Evolutionary conservation across 2,113 vertebrate genomes (phyloP).

Genomic region (Megaceryle torquata): DNA sequence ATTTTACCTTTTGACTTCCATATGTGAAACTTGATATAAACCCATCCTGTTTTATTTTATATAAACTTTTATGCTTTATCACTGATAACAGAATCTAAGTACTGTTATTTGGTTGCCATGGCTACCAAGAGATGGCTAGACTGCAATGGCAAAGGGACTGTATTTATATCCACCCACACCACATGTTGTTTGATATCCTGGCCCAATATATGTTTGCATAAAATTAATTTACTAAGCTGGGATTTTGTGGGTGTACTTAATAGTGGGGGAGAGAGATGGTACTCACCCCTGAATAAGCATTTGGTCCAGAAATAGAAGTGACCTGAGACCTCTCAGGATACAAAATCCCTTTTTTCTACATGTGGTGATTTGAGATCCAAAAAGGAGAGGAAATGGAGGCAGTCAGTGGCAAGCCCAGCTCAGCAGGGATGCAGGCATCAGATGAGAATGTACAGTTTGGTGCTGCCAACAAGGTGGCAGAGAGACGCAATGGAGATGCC

Average conservation of each 20-base stretch:
- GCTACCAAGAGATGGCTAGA: conserved; percentile 7
- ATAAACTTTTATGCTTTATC: not conserved
- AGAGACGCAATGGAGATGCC: not conserved
- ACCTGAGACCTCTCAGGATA: not conserved
- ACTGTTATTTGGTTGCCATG: not conserved
- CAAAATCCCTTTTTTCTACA: not conserved
- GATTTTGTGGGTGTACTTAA: not conserved
- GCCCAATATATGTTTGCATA: not conserved
- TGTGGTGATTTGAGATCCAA: not conserved
- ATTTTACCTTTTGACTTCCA: not conserved
- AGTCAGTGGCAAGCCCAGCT: fast-evolving
- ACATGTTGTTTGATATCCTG: not conserved
- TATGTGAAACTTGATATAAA: not conserved
- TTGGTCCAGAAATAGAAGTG: not conserved
- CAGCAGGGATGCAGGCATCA: fast-evolving
- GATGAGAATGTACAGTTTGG: too few relatives aligned
- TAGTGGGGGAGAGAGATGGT: not conserved
- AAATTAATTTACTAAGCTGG: not conserved
- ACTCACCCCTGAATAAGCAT: not conserved
- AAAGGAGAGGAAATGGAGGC: fast-evolving
- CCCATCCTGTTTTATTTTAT: not conserved
- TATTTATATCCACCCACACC: conserved; percentile 7
- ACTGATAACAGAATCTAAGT: not conserved
- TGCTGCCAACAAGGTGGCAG: fast-evolving
- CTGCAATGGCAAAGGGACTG: not conserved